Percentiles rank a stretch among this genome's conserved stretches.
phyloP scores from a whole-genome alignment of 2,113 vertebrate genomes.

The Ochotona princeps region DNA sequence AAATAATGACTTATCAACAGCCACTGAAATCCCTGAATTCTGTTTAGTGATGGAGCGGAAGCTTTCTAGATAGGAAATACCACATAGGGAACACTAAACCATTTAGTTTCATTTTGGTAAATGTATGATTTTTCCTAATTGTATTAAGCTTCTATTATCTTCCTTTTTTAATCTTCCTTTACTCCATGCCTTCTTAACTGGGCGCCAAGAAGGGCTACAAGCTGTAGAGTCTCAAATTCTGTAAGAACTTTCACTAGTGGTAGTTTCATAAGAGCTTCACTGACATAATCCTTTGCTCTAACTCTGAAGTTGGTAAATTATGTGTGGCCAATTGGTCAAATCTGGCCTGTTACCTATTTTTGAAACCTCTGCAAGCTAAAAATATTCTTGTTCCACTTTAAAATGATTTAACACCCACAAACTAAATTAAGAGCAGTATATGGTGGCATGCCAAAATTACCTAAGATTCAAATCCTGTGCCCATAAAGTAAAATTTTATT shows the following conservation, averaged over 20 bases:
- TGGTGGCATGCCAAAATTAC: not conserved
- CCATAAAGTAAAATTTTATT: not conserved
- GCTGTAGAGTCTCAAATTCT: conserved; percentile 11
- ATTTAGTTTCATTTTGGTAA: conserved; percentile 34
- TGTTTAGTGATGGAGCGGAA: not conserved
- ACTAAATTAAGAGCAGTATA: not conserved
- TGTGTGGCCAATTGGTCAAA: not conserved
- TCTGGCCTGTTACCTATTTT: not conserved
- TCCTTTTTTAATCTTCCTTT: not conserved
- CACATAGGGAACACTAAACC: not conserved
- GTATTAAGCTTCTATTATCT: not conserved
- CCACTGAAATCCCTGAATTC: not conserved
- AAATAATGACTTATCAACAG: not conserved
- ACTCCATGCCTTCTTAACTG: not conserved
- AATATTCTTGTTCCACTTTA: not conserved
- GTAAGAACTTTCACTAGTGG: not conserved
- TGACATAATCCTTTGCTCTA: not conserved
- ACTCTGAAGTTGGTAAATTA: not conserved
- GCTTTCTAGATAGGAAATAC: conserved; percentile 23
- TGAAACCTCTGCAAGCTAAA: not conserved
- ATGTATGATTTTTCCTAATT: conserved; percentile 46
- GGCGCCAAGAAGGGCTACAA: not conserved
- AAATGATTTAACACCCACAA: not conserved
- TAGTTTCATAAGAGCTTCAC: not conserved
- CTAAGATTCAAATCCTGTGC: conserved; percentile 15